Percentiles rank a stretch among this genome's conserved stretches.
These are phyloP conservation scores for Cyanocitta stelleri DNA, from an alignment of 2,113 vertebrate species.

Conservation along the genomic window DNA sequence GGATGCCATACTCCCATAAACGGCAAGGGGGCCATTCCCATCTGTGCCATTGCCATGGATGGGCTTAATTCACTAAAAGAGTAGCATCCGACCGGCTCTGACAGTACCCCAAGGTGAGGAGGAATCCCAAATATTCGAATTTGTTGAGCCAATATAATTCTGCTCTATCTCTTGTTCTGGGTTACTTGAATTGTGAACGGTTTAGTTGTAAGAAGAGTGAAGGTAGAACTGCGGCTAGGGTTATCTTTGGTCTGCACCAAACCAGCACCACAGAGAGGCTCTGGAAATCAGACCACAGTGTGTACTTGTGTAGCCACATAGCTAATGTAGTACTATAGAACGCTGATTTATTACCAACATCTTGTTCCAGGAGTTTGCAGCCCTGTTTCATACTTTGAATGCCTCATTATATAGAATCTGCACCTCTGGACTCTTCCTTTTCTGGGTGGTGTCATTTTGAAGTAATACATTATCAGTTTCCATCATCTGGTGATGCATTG, in stretches of 20 bases:
- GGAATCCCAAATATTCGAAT: neutral
- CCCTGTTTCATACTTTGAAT: neutral
- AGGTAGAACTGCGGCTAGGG: neutral
- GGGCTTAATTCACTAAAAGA: neutral
- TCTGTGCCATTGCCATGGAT: neutral
- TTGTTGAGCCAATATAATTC: neutral
- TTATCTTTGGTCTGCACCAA: slow-evolving; percentile 43
- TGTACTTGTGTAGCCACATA: neutral
- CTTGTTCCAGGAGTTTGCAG: neutral
- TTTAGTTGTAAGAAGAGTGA: neutral
- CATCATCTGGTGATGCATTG: slow-evolving; percentile 33
- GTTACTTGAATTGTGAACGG: neutral
- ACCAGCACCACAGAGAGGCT: neutral
- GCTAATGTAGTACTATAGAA: neutral
- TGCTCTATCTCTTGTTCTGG: neutral
- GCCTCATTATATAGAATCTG: neutral
- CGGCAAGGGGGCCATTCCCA: neutral
- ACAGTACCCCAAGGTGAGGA: neutral
- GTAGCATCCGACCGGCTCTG: rapidly evolving
- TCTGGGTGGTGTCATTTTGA: slow-evolving; percentile 6
- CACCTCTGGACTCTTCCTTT: slow-evolving; percentile 33
- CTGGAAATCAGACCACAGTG: neutral
- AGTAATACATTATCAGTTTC: slow-evolving; percentile 18
- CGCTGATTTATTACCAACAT: slow-evolving; percentile 25
- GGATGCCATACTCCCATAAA: neutral